Conservation (phyloP, 2,113 vertebrate genomes). For the Hyla sarda region DNA sequence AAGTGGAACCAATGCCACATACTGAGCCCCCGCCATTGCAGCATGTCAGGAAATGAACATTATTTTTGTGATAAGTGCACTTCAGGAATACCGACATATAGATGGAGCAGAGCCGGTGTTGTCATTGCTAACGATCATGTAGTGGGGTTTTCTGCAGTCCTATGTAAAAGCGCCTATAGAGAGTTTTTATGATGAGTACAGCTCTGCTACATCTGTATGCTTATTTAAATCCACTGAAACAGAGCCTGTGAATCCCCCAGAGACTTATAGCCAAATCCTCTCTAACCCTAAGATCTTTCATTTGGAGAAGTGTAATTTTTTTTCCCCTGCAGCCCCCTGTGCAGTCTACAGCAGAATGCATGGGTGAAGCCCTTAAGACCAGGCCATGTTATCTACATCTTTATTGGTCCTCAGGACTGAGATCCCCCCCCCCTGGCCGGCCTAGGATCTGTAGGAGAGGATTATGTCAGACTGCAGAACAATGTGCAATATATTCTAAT, state of each 20-base stretch:
- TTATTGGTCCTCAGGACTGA: neutral
- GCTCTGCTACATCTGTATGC: neutral
- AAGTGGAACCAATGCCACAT: slow-evolving; percentile 63
- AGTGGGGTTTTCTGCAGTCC: neutral
- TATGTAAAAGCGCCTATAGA: neutral
- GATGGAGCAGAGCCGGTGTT: neutral
- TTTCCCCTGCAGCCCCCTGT: neutral
- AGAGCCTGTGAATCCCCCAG: neutral
- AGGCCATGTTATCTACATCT: slow-evolving; percentile 9
- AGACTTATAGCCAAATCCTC: neutral
- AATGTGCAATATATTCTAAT: slow-evolving; percentile 17
- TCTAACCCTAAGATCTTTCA: neutral
- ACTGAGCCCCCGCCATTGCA: slow-evolving; percentile 57
- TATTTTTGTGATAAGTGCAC: neutral
- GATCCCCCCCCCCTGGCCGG: neutral
- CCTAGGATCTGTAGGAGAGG: slow-evolving; percentile 6
- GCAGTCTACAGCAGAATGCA: neutral
- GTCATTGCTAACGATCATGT: neutral
- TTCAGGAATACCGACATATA: neutral
- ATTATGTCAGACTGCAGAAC: slow-evolving; percentile 22
- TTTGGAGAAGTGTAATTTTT: neutral
- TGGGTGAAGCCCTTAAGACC: neutral
- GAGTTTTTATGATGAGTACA: too few species aligned
- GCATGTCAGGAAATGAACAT: slow-evolving; percentile 20
- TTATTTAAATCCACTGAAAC: neutral